Percentiles rank a stretch among this genome's conserved stretches.
These are phyloP conservation scores for Teinopalpus imperialis DNA, from an alignment of 2,888 invertebrate genomes.

Conservation along the genomic window DNA sequence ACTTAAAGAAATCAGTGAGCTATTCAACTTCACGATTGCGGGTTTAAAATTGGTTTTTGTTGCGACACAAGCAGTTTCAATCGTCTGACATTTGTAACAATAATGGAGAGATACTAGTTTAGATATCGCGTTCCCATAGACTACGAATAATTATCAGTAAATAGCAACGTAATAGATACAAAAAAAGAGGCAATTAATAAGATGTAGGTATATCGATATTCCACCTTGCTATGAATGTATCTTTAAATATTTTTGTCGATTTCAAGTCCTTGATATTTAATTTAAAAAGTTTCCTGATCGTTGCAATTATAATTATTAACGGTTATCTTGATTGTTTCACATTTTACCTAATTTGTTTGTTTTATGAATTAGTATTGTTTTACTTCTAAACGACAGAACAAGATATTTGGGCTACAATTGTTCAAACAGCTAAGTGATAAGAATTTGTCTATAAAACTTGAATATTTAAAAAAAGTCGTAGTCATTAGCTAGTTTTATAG, in stretches of 20 bases:
- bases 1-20: not conserved
- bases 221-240: not conserved
- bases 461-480: too few relatives aligned
- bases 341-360: too few relatives aligned
- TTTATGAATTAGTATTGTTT: too few relatives aligned
- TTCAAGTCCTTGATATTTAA: slow-evolving; percentile 6
- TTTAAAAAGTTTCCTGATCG: slow-evolving; percentile 1
- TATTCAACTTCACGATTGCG: slow-evolving; percentile 1
- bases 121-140: slow-evolving; percentile 13
- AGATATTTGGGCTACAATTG: too few relatives aligned
- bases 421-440: too few relatives aligned
- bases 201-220: not conserved
- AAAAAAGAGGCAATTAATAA: not conserved
- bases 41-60: slow-evolving; percentile 27
- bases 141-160: not conserved
- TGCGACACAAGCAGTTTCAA: slow-evolving; percentile 31
- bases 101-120: slow-evolving; percentile 24
- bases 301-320: not conserved
- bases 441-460: too few relatives aligned
- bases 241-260: too few relatives aligned
- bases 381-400: too few relatives aligned
- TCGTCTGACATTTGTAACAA: slow-evolving; percentile 32
- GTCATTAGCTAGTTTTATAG: too few relatives aligned
- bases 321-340: too few relatives aligned
- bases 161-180: slow-evolving; percentile 8